Evolutionary conservation across 2,113 vertebrate species (phyloP), one percentile per base, ranked within the genome.

Genomic region (Hydrochoerus hydrochaeris): DNA sequence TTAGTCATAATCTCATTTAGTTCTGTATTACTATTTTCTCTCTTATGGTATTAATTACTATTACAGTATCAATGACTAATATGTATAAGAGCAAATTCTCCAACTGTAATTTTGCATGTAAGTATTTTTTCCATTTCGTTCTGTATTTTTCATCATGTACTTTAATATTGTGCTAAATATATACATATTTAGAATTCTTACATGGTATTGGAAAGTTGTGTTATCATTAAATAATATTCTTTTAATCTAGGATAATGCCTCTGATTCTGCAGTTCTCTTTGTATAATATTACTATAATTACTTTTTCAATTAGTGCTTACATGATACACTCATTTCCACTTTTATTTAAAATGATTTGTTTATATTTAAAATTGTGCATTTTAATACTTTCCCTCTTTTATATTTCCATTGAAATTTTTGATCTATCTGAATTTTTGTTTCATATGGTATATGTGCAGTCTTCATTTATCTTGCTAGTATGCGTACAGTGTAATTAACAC

Each of bases 391-490:
- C 60, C 67, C 9, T 60, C 0, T 26, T 89, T 54, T 63, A 16
- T 17, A 87, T 77, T 90, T 90, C 44, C 9, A 52, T 11, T 90
- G 41, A 93, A 19, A 44, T 60, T 24, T 24, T 54, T 77, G 26
- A 35, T 54, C 20, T 65, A 10, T 83, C 8, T 69, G 1, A 38
- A 20, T 58, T 44, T 57, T 46, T 62, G 38, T 78, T 28, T 38
- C 5, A 17, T 1, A 32, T 13, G 0, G 4, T 57, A 0, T 54
- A 8, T 6, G 0, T 20, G 5, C 49, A 1, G 0, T 16, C 30
- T 84, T 93, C 13, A 2, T 83, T 94, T 57, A 62, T 57, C 26
- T 35, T 67, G 82, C 44, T 67, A 65, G 32, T 63, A 19, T 35
- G 52, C 20, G 35, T 13, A 2, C 62, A 90, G 22, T 52, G 78